Evolutionary conservation across 2,888 invertebrate species (phyloP).

Genomic region (Nomada flava): DNA sequence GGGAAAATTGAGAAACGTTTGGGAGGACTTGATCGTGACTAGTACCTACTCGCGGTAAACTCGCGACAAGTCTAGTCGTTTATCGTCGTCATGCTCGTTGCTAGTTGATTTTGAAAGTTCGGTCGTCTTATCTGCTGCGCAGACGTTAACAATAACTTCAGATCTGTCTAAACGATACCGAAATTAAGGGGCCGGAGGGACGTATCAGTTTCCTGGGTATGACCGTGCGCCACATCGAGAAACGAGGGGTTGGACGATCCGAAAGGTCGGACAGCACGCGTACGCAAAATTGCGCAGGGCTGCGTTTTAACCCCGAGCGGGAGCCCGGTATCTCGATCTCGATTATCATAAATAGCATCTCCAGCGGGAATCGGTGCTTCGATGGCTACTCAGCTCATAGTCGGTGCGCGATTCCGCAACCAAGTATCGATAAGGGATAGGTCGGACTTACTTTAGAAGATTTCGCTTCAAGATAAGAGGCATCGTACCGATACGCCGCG

Average conservation of each 20-base stretch:
- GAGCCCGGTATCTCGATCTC: constrained; percentile 47
- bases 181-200: constrained; percentile 14
- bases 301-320: constrained; percentile 17
- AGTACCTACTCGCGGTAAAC: not conserved
- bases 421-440: constrained; percentile 45
- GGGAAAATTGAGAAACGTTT: not conserved
- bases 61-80: not conserved
- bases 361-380: constrained; percentile 44
- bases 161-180: constrained; percentile 35
- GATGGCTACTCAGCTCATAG: constrained; percentile 48
- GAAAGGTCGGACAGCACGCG: constrained; percentile 35
- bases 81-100: not conserved
- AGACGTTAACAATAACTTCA: constrained; percentile 46
- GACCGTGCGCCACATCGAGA: constrained; percentile 5
- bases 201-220: constrained; percentile 56
- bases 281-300: constrained; percentile 37
- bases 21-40: no score
- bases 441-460: constrained; percentile 53
- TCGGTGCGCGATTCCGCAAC: constrained; percentile 39
- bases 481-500: not conserved
- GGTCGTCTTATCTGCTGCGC: constrained; percentile 36
- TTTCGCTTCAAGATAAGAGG: constrained; percentile 62
- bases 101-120: constrained; percentile 7
- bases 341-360: constrained; percentile 65
- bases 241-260: not conserved